Percentiles rank a stretch among this genome's conserved stretches.
phyloP scores from a whole-genome alignment of 2,113 vertebrate genomes.

The Glareola pratincola region DNA sequence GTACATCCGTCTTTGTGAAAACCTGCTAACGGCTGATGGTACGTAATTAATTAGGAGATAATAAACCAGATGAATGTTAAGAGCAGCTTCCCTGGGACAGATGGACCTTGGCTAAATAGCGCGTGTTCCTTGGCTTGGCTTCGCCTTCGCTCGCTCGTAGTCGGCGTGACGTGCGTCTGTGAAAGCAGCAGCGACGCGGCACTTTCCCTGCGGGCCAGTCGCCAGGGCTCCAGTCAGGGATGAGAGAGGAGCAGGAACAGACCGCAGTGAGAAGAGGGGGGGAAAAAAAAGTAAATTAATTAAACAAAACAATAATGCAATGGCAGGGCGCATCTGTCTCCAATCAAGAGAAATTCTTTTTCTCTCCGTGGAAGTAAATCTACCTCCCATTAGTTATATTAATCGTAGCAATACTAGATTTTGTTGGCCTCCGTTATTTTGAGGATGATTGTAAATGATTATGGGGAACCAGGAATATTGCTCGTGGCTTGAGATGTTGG shows the following conservation, averaged over 20 bases:
- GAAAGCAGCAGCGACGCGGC: background rate
- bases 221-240: background rate
- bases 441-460: background rate
- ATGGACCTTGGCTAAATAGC: background rate
- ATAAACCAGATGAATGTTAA: background rate
- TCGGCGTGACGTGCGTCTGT: background rate
- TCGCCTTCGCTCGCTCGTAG: background rate
- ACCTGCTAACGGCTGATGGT: background rate
- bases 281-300: background rate
- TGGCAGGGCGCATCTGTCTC: background rate
- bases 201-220: background rate
- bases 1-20: background rate
- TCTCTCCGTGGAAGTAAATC: background rate
- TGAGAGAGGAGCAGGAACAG: background rate
- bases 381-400: background rate
- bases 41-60: background rate
- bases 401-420: background rate
- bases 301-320: background rate
- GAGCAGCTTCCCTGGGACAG: constrained; percentile 34
- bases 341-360: background rate
- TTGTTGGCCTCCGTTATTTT: background rate
- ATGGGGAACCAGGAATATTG: background rate
- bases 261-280: background rate
- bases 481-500: background rate
- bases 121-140: background rate